Base-by-base conservation (phyloP, 37 sponge, comb jelly and placozoan genomes). In the Chondrilla cf. caribensis region DNA sequence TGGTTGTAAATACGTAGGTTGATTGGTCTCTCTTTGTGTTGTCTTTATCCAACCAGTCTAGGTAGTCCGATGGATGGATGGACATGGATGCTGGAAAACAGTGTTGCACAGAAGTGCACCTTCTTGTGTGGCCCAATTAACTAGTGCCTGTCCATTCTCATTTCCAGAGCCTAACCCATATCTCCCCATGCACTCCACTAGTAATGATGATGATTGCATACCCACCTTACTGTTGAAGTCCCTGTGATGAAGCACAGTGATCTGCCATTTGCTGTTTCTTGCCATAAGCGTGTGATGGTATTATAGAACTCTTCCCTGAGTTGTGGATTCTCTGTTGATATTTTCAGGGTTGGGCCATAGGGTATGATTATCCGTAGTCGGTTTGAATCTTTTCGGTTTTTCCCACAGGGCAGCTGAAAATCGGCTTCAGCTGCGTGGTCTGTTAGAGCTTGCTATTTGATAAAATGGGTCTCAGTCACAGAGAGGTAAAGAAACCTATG, bases 201-300 rank as follows among this genome's bases (percentile, higher is more conserved):
- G 14, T 6, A 77, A 2, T 79, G 80, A 36, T 68, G 70, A 68
- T 36, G 70, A 68, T 37, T 11, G 7, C 70, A 17, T 28, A 68
- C 70, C 70, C 33, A 68, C 70, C 70, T 68, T 68, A 6, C 70
- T 68, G 70, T 68, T 68, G 70, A 68, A 68, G 70, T 68, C 70
- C 70, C 70, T 68, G 70, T 6, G 37, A 68, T 68, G 70, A 17
- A 68, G 70, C 36, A 68, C 7, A 68, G 70, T 68, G 70, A 68
- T 68, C 70, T 68, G 7, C 70, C 70, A 68, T 68, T 68, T 15
- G 70, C 70, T 68, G 70, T 68, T 68, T 68, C 70, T 68, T 68
- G 70, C 70, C 70, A 68, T 68, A 68, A 37, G 37, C 19, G 33
- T 68, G 70, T 68, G 70, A 36, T 68, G 70, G 70, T 37, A 68